Evolutionary conservation across 2,888 invertebrate genomes (phyloP).

Genomic region (Gonocerus acuteangulatus): DNA sequence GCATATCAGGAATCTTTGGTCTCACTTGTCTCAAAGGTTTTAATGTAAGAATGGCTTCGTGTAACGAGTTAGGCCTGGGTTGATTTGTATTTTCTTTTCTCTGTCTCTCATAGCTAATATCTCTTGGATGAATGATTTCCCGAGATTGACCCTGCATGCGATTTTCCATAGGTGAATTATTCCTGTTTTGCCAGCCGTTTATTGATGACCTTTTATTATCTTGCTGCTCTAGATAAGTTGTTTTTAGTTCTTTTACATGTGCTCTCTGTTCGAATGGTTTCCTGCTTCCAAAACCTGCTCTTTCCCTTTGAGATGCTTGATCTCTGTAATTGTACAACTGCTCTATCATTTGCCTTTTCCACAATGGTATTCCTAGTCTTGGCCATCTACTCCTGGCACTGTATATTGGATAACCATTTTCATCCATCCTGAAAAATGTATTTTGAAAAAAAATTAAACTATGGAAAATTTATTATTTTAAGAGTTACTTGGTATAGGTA

Average conservation of each 20-base stretch:
- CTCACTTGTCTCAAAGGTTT: constrained; percentile 14
- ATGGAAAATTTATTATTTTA: too few species aligned
- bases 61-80: constrained; percentile 8
- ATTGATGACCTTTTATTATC: neutral
- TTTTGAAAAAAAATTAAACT: too few species aligned
- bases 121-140: neutral
- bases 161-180: neutral
- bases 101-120: neutral
- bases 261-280: neutral
- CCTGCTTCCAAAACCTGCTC: neutral
- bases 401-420: constrained; percentile 7
- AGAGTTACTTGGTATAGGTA: too few species aligned
- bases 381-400: constrained; percentile 12
- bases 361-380: constrained; percentile 1
- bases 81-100: neutral
- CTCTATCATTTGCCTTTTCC: neutral
- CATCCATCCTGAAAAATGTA: constrained; percentile 11
- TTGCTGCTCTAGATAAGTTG: neutral
- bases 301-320: neutral
- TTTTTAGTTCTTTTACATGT: neutral
- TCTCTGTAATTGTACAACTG: neutral
- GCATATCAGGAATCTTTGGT: constrained; percentile 14
- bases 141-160: neutral
- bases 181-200: neutral
- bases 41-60: constrained; percentile 15